Base-by-base conservation (phyloP, 2,113 vertebrate genomes). In the Nyctereutes procyonoides region DNA sequence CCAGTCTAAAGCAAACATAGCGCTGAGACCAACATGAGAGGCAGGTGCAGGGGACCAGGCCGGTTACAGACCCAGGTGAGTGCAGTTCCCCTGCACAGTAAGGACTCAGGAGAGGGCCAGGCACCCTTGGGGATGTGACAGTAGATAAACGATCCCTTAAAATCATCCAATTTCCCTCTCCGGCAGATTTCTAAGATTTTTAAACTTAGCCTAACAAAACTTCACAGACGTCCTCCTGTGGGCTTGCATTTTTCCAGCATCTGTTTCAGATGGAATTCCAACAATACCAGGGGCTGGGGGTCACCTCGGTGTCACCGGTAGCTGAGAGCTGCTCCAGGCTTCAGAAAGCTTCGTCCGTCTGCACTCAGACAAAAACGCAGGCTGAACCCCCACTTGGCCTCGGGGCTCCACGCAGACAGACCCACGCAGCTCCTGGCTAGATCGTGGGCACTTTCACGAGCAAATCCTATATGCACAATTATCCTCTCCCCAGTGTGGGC, bases 91-190 rank as follows among this genome's bases (percentile, higher is more conserved):
- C 1, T 0, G 28, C 5, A 5, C 0, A 15, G 92, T 0, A 16
- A n/a, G n/a, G 22, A 12, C 26, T 0, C 5, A 15, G 35, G 55
- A 10, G 1, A 56, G 15, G 15, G 20, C 5, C 10, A 0, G 92
- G 28, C 30, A 8, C 35, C 0, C 0, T 2, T 0, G 0, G 38
- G 2, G 30, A 26, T 0, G 4, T 1, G 1, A 12, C 1, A 12
- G 67, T 3, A 20, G 53, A 83, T 1, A 74, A 8, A n/a, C 69
- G 28, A 32, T 1, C 1, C 14, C 56, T 58, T 30, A 8, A 38
- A 53, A 15, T 30, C 63, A 16, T 8, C 6, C 10, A 22, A 7
- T 28, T 5, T 3, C 55, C 28, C 56, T 17, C 24, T 71, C 20
- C 2, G 7, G 38, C 3, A 22, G 56, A 81, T 11, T 71, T 51